Evolutionary conservation across 2,113 vertebrate species (phyloP), one percentile per base, ranked within the genome.

Genomic region (Pterocles burchelli): DNA sequence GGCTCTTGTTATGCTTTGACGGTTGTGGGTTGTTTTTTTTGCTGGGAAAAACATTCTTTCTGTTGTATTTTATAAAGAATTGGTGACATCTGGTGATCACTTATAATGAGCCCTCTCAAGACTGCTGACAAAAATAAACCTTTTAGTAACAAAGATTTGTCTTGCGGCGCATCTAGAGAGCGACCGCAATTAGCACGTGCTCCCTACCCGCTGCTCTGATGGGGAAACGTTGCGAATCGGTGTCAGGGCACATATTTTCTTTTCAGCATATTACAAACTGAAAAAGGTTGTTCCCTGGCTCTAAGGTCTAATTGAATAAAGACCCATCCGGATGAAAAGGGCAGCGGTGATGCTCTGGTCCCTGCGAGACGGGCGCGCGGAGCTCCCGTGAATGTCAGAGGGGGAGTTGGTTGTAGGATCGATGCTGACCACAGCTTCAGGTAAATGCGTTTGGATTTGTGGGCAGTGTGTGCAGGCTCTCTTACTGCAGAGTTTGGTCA

Each of bases 61-160:
- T 55, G 33, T 80, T 85, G 55, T 74, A 25, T 83, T 93, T 91
- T 88, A 63, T 88, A 88, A 94, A 80, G 78, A 90, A 90, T 85
- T 83, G 67, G 63, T 96, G 93, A 94, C 85, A 95, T 95, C 93
- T 95, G 93, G 78, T 93, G 94, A 94, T 91, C 33, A 12, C 41
- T 86, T 83, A 24, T 63, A 91, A 94, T 43, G 90, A 94, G 28
- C 46, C 38, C 62, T 90, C 94, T 92, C 72, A 90, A 86, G 86
- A 45, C 79, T 77, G 58, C 63, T 0, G 19, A 62, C 71, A 55
- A 68, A 83, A 90, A 62, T 38, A 87, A 89, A 63, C 34, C 67
- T 76, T 85, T 70, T 28, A 82, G 71, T 62, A 51, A 34, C 16
- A 66, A 38, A 18, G 88, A 36, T 79, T 84, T 79, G 49, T 88